Base-by-base conservation (phyloP, 1,140 invertebrate species). In the Drosophila orosa region DNA sequence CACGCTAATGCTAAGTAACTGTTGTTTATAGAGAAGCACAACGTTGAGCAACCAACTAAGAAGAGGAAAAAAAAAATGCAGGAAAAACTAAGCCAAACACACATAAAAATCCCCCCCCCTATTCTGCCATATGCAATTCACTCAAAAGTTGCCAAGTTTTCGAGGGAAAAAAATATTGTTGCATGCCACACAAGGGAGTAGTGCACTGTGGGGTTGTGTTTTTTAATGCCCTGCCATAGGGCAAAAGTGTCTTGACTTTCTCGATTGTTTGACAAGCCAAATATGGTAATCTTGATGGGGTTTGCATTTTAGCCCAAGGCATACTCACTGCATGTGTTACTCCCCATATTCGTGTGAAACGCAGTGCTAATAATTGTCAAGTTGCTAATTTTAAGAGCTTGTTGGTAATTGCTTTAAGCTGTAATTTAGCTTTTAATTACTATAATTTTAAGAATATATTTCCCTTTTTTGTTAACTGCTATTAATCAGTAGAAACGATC, bases 1-100 rank as follows among this genome's bases (percentile, higher is more conserved):
- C 66, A 62, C 81, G 74, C 78, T 85, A 85, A 85, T 86, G 69
- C 82, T 85, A 86, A 85, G 82, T 85, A 85, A 85, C 82, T 86
- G 78, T 86, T 85, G 82, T 85, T 86, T 86, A 80, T 63, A 62
- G 74, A 74, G 44, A 52, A 63, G 71, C 58, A 74, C 37, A 60
- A 15, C 56, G 67, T 44, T 42, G 55, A 40, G 58, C 50, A 37
- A 56, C 54, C 47, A 37, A 45, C 44, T 48, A 44, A 35, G 31
- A 35, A 62, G 47, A 29, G 12, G 22, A 45, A 25, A 25, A 44
- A 47, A 58, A 29, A 35, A 37, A 33, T 47, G 13, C 29, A n/a
- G 47, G 60, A 61, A 56, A 27, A 68, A 56, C 40, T 33, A 67
- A 69, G 61, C 48, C 63, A 55, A 79, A 35, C 68, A 57, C 58